Evolutionary conservation across 2,888 invertebrate genomes (phyloP).

Genomic region (Galerucella pusilla): DNA sequence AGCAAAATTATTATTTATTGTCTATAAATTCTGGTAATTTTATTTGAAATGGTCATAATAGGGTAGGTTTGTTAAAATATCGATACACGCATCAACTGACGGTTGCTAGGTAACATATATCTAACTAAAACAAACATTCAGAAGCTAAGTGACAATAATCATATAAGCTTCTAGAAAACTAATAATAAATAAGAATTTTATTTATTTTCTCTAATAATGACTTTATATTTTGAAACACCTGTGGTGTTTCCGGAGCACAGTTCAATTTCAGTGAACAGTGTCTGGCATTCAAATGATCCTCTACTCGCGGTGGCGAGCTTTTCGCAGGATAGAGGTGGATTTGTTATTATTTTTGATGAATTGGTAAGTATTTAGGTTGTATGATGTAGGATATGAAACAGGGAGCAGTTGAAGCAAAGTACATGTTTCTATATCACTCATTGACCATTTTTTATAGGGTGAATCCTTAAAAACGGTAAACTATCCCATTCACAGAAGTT

Average conservation of each 20-base stretch:
- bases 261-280: conserved; percentile 82
- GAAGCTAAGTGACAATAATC: not conserved
- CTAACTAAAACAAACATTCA: conserved; percentile 6
- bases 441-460: conserved; percentile 68
- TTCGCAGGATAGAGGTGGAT: conserved; percentile 89
- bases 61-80: no score
- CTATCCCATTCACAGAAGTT: conserved; percentile 79
- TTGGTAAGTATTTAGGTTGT: conserved; percentile 69
- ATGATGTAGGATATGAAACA: not conserved
- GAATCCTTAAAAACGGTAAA: conserved; percentile 80
- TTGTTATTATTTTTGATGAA: conserved; percentile 89
- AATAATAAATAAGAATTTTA: not conserved
- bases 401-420: not conserved
- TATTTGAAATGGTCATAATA: no score
- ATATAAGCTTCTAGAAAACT: not conserved
- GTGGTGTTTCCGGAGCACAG: conserved; percentile 80
- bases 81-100: not conserved
- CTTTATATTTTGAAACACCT: conserved; percentile 85
- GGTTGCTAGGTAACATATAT: conserved; percentile 6
- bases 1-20: no score
- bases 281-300: conserved; percentile 86
- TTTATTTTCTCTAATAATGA: conserved; percentile 68
- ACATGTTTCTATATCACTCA: no score
- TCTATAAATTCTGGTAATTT: no score
- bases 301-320: conserved; percentile 88